phyloP scores from a whole-genome alignment of 2,113 vertebrate genomes.

The Malaclemys terrapin region DNA sequence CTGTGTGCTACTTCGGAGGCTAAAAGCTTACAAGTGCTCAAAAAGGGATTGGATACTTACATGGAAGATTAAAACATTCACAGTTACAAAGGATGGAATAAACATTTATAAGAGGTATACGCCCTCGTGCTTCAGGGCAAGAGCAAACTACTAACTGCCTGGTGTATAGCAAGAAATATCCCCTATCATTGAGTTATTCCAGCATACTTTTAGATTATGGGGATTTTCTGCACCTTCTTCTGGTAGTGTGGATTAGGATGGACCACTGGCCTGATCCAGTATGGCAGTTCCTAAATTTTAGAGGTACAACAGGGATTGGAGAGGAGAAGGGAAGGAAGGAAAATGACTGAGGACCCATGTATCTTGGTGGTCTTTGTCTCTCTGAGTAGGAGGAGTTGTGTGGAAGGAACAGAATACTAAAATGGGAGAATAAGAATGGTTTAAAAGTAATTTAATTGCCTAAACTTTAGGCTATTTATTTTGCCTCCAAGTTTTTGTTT shows the following conservation, averaged over 20 bases:
- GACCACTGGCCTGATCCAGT: neutral
- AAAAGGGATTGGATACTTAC: neutral
- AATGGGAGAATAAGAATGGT: neutral
- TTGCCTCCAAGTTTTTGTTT: neutral
- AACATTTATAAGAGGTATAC: neutral
- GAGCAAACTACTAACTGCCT: slow-evolving; percentile 27
- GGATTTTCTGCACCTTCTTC: neutral
- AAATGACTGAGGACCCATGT: neutral
- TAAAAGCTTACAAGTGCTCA: neutral
- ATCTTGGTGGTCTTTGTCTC: neutral
- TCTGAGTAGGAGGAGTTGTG: neutral
- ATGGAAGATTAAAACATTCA: fast-evolving
- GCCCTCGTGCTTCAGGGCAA: neutral
- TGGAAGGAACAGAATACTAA: neutral
- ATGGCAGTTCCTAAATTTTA: fast-evolving
- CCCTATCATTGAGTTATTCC: slow-evolving; percentile 8
- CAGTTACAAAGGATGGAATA: fast-evolving
- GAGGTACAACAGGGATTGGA: neutral
- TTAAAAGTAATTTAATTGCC: neutral
- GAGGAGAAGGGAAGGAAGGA: neutral
- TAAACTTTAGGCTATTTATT: neutral
- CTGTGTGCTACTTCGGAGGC: neutral
- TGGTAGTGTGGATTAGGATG: fast-evolving
- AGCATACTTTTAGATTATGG: neutral
- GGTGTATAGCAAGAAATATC: neutral